Base-by-base conservation (phyloP, 1,140 invertebrate genomes). In the Apis florea region DNA sequence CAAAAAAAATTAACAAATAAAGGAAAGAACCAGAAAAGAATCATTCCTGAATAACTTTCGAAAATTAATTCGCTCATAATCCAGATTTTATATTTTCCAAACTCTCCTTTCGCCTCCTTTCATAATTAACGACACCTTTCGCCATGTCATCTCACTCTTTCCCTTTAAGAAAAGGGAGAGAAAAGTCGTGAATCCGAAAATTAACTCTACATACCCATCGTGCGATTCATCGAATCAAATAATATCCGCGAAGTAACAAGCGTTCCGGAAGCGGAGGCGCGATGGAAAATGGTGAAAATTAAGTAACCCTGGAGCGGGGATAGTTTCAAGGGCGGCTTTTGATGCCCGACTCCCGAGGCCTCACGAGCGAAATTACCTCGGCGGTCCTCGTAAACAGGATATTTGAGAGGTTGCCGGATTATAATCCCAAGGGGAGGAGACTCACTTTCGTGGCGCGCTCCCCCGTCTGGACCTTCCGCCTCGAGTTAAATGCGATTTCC, bases 401-500 rank as follows among this genome's bases (percentile, higher is more conserved):
- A 53, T 58, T 68, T 63, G 61, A 74, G 53, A 74, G 82, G 66
- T 82, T 31, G 66, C 26, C 58, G 74, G 76, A 87, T 87, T 84
- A 83, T 85, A 86, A 87, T 87, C 63, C 82, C 82, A 87, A 86
- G 66, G 56, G 56, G 74, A 40, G 31, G 31, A 5, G 4, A 40
- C 56, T 47, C 75, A 21, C 54, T 73, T 80, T 64, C 68, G 49
- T 70, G 26, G 31, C 53, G 51, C 31, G 21, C 31, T 12, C 26
- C 21, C 73, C 12, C 47, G 53, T 26, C 40, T 47, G 78, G 54
- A 72, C 68, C 24, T 51, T 64, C 58, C 69, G 67, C 47, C 61
- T 59, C 72, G 49, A 79, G 82, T 83, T 83, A 83, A 83, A 83
- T 79, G 61, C 58, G 81, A 79, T 83, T 79, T 73, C n/a, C 79